Base-by-base conservation (phyloP, 2,797 vertebrate genomes). In the Poeciliopsis gracilis region DNA sequence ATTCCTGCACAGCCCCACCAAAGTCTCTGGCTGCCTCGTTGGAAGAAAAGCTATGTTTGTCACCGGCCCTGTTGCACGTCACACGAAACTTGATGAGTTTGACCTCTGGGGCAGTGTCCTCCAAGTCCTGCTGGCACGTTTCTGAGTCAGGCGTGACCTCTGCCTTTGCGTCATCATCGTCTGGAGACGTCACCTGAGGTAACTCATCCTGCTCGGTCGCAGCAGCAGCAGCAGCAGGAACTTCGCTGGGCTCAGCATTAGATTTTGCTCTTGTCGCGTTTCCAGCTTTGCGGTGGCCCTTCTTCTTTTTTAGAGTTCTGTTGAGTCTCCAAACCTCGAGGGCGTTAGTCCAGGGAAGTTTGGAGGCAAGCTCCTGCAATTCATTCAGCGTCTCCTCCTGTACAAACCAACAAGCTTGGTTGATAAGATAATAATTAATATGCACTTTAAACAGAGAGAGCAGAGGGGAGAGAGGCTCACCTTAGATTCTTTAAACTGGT, bases 11-110 rank as follows among this genome's bases (percentile, higher is more conserved):
- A 0, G 97, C 97, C 25, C 98, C 98, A 0, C 98, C 98, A 82
- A 99, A 99, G 90, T 99, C 97, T 82, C 98, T 96, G 0, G 98
- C 98, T 0, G 97, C 98, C 77, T 99, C 98, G 2, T 97, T 99
- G 0, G 98, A 99, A 0, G 97, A 97, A 87, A 99, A 99, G 85
- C 95, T 97, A 87, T 99, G 98, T 77, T 96, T 97, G 74, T 98
- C 97, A 0, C 98, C 98, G 0, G 97, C 98, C 84, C 98, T 94
- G 89, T 94, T 99, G 93, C 98, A 99, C 0, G 98, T 99, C 79
- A 99, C 98, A 1, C 98, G 96, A 81, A 99, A 99, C 88, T 96
- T 97, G 7, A 93, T 72, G 7, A 96, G 55, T 80, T 95, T 93
- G 73, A 89, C 88, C n/a, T 83, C 85, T 0, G 83, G 75, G 0